Base-by-base conservation (phyloP, 2,113 vertebrate species). In the Boulengeromyrus knoepffleri region DNA sequence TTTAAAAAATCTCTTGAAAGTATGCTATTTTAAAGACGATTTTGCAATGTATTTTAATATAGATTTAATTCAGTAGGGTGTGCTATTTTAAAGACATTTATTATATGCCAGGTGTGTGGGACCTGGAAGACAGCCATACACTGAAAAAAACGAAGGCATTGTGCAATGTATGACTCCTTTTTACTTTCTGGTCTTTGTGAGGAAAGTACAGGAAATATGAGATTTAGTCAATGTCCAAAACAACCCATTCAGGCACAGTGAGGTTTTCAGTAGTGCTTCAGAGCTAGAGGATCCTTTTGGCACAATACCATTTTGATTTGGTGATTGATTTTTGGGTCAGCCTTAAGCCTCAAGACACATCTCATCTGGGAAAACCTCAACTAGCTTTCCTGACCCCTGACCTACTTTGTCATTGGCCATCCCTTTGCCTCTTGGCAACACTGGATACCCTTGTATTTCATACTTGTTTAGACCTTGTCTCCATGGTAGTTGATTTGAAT, bases 141-240 rank as follows among this genome's bases (percentile, higher is more conserved):
- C 36, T 42, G 74, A 80, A 47, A 31, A 47, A 42, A 85, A 17
- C 49, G 3, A 47, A 47, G 46, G 47, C 46, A 86, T 85, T 47
- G 7, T 45, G 83, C 17, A 50, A 5, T 42, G 15, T 36, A 19
- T 27, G 84, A 7, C 45, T 86, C 47, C 84, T 47, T 13, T 50
- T 49, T 86, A 49, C 47, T 86, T 85, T 49, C 47, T 15, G 12
- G 47, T 50, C 45, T 86, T 86, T 27, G 47, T 86, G 84, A 49
- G 24, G 84, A 50, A 86, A 50, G 47, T 50, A 86, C 84, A 86
- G 12, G 47, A 86, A 50, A 47, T 86, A 49, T 86, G 84, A 50
- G 84, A 86, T 86, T 47, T 47, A 86, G 47, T 86, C 47, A 47
- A 24, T 85, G 84, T 27, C 45, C 84, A 86, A 86, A 86, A 86